Conservation (phyloP, 2,888 invertebrate species). For the Nemapogon koenigi region DNA sequence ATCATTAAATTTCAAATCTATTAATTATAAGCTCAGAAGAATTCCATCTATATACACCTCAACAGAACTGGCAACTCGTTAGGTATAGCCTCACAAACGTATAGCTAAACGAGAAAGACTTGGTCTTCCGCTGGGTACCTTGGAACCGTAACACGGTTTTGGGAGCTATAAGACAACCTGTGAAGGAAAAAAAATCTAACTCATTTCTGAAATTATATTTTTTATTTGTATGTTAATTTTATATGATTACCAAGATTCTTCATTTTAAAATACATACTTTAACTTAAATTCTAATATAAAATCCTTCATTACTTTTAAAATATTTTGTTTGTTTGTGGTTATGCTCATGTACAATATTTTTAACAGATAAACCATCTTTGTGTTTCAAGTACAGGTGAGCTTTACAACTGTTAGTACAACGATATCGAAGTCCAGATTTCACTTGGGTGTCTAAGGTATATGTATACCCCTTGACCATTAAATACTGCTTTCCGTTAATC, state of each 20-base stretch:
- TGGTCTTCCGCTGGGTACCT: too few species aligned
- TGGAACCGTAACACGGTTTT: too few species aligned
- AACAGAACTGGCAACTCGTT: too few species aligned
- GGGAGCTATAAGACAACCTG: too few species aligned
- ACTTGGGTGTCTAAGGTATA: not conserved
- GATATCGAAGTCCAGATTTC: not conserved
- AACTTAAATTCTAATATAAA: too few species aligned
- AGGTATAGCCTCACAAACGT: too few species aligned
- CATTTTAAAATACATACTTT: too few species aligned
- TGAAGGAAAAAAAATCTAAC: not conserved
- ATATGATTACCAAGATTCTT: too few species aligned
- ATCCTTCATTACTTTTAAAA: not conserved
- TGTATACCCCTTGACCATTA: not conserved
- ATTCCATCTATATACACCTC: too few species aligned
- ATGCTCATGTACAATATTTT: constrained; percentile 4
- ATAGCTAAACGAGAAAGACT: too few species aligned
- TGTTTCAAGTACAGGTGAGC: constrained; percentile 7
- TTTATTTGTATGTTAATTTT: not conserved
- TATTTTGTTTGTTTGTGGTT: not conserved
- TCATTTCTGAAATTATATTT: not conserved
- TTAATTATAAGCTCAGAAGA: too few species aligned
- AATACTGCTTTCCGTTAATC: constrained; percentile 1
- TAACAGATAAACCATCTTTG: constrained; percentile 6
- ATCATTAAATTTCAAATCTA: too few species aligned
- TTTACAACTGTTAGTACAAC: constrained; percentile 3